A percentile compares a stretch with the other conserved stretches of the same genome.
Evolutionary conservation across 2,113 vertebrate species (phyloP).

Genomic region (Vimba vimba): DNA sequence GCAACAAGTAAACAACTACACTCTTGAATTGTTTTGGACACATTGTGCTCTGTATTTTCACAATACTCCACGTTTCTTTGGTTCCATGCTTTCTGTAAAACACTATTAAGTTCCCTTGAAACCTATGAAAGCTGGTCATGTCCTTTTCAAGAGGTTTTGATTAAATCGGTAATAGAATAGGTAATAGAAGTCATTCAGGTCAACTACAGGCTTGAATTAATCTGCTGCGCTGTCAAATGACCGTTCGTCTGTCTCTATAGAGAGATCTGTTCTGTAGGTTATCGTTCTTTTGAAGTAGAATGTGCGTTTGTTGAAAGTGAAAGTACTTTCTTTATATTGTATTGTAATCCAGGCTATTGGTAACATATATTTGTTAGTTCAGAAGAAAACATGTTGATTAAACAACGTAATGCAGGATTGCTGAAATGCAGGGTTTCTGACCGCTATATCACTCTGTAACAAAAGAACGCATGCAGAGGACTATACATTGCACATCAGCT

Average conservation of each 20-base stretch:
- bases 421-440: neutral
- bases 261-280: neutral
- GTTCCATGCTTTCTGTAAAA: neutral
- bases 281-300: constrained; percentile 1
- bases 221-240: neutral
- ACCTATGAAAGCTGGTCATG: constrained; percentile 7
- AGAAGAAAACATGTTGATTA: neutral
- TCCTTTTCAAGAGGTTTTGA: constrained; percentile 28
- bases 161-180: constrained; percentile 33
- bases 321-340: constrained; percentile 8
- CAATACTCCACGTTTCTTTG: neutral
- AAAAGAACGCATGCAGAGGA: neutral
- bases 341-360: constrained; percentile 24
- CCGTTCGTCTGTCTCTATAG: constrained; percentile 6
- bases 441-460: neutral
- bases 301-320: neutral
- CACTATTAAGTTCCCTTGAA: constrained; percentile 13
- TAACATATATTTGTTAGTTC: neutral
- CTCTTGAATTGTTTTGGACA: neutral
- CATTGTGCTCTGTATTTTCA: neutral
- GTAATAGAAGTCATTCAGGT: constrained; percentile 33
- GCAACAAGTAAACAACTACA: neutral
- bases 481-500: neutral
- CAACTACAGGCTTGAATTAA: constrained; percentile 24
- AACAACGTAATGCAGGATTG: neutral